Conservation (phyloP, 2,113 vertebrate genomes). For the human region DNA sequence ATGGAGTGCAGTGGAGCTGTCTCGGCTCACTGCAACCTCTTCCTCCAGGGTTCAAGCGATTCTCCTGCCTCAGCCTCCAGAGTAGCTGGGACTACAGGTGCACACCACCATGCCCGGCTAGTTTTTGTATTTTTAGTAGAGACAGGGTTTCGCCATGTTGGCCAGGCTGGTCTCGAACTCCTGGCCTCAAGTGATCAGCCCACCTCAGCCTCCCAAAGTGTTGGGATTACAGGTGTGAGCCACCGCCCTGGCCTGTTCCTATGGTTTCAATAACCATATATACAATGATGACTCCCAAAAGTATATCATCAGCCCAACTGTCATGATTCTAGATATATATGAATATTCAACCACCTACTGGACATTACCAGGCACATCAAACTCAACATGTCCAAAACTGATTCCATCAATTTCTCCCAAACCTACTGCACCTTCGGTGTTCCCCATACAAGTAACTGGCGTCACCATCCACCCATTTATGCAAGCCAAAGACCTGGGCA, state of each 20-base stretch:
- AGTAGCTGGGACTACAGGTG: no score
- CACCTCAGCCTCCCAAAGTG: background rate
- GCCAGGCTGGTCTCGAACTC: background rate
- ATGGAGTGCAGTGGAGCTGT: no score
- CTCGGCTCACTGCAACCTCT: no score
- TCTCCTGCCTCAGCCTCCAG: no score
- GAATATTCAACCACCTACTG: background rate
- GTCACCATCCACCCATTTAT: background rate
- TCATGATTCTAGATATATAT: background rate
- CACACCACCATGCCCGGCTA: no score
- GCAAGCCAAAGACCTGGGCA: background rate
- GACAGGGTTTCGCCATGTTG: no score
- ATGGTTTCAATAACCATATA: background rate
- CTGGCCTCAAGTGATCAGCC: background rate
- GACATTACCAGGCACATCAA: background rate
- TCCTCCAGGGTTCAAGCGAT: no score
- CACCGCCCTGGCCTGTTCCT: no score
- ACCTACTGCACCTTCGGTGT: background rate
- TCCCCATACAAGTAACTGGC: background rate
- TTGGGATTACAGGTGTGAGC: background rate
- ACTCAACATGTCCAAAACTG: background rate
- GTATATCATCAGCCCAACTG: background rate
- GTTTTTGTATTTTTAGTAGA: no score
- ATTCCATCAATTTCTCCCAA: constrained; percentile 26
- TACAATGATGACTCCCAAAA: background rate